A percentile compares a stretch with the other conserved stretches of the same genome.
These are phyloP conservation scores for Rhopalosiphum maidis DNA, from an alignment of 1,140 invertebrate species.

Conservation along the genomic window DNA sequence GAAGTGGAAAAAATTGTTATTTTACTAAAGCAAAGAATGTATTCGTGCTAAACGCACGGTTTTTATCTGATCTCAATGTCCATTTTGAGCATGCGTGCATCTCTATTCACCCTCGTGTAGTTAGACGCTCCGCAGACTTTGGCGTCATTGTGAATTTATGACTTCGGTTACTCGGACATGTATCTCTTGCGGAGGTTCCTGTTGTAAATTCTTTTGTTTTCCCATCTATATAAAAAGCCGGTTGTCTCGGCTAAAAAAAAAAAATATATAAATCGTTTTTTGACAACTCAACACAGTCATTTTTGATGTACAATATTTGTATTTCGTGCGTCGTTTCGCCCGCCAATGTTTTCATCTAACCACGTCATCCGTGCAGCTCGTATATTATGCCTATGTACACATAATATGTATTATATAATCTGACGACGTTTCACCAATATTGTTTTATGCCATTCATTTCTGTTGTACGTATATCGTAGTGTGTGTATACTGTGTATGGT, in stretches of 20 bases:
- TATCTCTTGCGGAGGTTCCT: background rate
- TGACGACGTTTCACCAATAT: background rate
- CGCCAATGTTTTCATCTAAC: background rate
- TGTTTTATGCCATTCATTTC: background rate
- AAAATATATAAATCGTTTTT: constrained; percentile 35
- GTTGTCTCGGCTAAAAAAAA: constrained; percentile 19
- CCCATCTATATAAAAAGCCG: constrained; percentile 25
- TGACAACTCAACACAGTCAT: constrained; percentile 40
- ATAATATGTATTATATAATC: background rate
- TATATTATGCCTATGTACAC: background rate
- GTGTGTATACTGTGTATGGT: background rate
- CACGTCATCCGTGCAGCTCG: background rate
- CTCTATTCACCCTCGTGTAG: constrained; percentile 47
- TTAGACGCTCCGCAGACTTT: background rate
- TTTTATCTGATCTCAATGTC: constrained; percentile 28
- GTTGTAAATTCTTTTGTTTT: constrained; percentile 49
- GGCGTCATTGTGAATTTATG: constrained; percentile 44
- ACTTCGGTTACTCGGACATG: constrained; percentile 21
- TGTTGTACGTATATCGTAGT: background rate
- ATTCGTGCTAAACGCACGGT: constrained; percentile 10
- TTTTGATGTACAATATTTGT: constrained; percentile 35
- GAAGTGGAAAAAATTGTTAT: background rate
- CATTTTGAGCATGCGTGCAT: constrained; percentile 35
- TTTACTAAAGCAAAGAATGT: background rate
- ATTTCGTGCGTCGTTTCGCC: background rate